Evolutionary conservation across 2,888 invertebrate genomes (phyloP).

Genomic region (Tenthredo amoena): DNA sequence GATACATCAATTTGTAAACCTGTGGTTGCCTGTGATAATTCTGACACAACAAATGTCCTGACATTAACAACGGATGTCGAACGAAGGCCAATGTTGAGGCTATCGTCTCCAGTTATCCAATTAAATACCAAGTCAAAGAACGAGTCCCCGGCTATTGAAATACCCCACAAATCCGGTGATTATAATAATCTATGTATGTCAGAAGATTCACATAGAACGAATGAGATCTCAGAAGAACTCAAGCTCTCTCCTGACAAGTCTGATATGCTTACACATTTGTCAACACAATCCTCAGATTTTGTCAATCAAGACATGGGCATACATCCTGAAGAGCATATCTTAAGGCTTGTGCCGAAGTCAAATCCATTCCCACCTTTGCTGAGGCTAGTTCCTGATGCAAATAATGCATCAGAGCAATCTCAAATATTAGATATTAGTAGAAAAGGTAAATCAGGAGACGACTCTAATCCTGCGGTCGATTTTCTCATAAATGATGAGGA

Average conservation of each 20-base stretch:
- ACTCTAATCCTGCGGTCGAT: background rate
- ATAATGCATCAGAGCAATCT: background rate
- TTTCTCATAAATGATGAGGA: background rate
- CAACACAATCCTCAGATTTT: background rate
- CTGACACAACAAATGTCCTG: slow-evolving; percentile 68
- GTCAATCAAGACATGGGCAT: slow-evolving; percentile 49
- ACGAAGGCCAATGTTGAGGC: slow-evolving; percentile 71
- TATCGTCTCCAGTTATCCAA: slow-evolving; percentile 56
- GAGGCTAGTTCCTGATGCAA: slow-evolving; percentile 66
- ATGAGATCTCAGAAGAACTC: background rate
- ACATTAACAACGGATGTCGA: slow-evolving; percentile 67
- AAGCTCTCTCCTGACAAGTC: background rate
- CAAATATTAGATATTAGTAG: background rate
- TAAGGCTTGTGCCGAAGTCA: slow-evolving; percentile 67
- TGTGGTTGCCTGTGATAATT: slow-evolving; percentile 56
- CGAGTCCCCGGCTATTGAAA: background rate
- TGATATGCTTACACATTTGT: background rate
- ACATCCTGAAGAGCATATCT: slow-evolving; percentile 63
- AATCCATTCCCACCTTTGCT: slow-evolving; percentile 65
- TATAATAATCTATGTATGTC: background rate
- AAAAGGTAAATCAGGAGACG: background rate
- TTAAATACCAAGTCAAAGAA: background rate
- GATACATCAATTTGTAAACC: slow-evolving; percentile 63
- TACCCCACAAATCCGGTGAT: background rate
- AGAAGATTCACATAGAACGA: slow-evolving; percentile 6